phyloP scores from a whole-genome alignment of 53 echinoderm and acorn worm genomes.

The Actinopyga echinites region DNA sequence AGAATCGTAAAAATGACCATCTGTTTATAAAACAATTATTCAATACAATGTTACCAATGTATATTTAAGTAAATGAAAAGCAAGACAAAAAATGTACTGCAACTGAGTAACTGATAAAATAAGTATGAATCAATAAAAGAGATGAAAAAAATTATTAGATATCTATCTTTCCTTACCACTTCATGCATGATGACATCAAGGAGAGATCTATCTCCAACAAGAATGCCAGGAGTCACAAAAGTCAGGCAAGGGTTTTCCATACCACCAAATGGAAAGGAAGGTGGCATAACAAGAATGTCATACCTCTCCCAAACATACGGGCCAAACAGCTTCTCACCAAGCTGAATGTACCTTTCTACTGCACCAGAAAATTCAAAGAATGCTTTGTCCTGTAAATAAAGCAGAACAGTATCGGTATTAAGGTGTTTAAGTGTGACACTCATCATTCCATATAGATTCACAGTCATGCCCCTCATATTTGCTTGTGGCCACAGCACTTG shows the following conservation, averaged over 20 bases:
- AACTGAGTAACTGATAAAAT: neutral
- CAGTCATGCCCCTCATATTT: too few relatives aligned
- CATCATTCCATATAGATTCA: too few relatives aligned
- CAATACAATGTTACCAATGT: too few relatives aligned
- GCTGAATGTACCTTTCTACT: conserved; percentile 64
- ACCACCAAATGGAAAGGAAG: conserved; percentile 75
- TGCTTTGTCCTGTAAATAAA: conserved; percentile 58
- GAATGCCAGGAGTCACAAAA: conserved; percentile 68
- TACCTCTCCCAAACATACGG: conserved; percentile 75
- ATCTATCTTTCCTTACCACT: conserved; percentile 57
- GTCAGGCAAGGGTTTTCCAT: conserved; percentile 84
- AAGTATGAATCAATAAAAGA: neutral
- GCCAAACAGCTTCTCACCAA: conserved; percentile 70
- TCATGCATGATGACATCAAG: conserved; percentile 81
- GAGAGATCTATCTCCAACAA: conserved; percentile 65
- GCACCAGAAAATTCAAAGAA: conserved; percentile 64
- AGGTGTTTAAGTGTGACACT: too few relatives aligned
- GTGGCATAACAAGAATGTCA: conserved; percentile 74
- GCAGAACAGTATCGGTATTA: too few relatives aligned
- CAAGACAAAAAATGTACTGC: neutral
- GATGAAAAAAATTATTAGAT: neutral
- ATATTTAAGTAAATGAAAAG: neutral
- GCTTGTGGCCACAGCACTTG: too few relatives aligned
- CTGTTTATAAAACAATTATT: too few relatives aligned
- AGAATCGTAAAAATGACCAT: too few relatives aligned